These are phyloP conservation scores for Protonibea diacanthus DNA, from an alignment of 2,797 vertebrate species.

Conservation along the genomic window DNA sequence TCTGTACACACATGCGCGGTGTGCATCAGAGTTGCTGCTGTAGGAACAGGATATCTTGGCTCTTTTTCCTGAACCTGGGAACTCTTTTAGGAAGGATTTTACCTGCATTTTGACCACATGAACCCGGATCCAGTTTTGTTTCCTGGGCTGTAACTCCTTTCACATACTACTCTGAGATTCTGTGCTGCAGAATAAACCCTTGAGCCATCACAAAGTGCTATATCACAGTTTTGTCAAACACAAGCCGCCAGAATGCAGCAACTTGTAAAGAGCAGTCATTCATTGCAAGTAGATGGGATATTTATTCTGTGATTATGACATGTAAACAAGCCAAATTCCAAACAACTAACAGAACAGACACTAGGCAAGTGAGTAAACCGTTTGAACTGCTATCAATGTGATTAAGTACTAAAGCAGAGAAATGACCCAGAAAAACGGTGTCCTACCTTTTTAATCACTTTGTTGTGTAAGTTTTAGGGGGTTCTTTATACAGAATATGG, in stretches of 20 bases:
- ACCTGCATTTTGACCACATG: slow-evolving; percentile 14
- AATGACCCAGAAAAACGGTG: background rate
- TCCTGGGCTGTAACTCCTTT: background rate
- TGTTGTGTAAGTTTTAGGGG: background rate
- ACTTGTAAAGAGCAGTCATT: background rate
- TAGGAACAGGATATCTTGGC: background rate
- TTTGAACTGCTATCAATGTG: background rate
- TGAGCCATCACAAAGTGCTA: too few relatives aligned
- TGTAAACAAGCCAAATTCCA: slow-evolving; percentile 5
- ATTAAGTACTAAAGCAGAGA: background rate
- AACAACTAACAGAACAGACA: background rate
- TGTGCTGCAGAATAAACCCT: too few relatives aligned
- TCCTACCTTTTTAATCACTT: background rate
- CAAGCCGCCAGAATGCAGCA: background rate
- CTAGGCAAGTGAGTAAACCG: background rate
- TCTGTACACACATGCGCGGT: background rate
- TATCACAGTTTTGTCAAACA: slow-evolving; percentile 6
- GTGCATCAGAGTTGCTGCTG: background rate
- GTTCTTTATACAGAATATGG: too few relatives aligned
- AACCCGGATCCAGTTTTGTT: slow-evolving; percentile 10
- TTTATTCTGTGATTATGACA: background rate
- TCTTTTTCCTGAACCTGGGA: slow-evolving; percentile 22
- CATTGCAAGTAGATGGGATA: background rate
- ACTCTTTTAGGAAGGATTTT: background rate
- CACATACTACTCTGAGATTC: too few relatives aligned